Evolutionary conservation across 1,140 invertebrate species (phyloP).

Genomic region (Drosophila funebris): DNA sequence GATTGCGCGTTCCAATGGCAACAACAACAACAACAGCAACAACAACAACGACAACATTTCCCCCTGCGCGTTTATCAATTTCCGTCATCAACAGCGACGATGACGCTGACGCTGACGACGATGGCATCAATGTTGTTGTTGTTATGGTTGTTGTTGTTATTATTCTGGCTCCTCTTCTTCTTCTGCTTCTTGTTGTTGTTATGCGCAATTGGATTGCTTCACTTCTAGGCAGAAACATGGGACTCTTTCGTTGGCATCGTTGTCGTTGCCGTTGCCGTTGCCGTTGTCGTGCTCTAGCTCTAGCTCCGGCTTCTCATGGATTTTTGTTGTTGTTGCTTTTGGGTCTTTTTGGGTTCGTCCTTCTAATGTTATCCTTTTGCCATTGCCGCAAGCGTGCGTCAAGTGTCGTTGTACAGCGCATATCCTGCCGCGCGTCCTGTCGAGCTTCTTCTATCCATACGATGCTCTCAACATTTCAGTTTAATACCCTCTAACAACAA

Average conservation of each 20-base stretch:
- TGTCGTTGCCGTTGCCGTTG: not conserved
- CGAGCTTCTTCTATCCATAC: not conserved
- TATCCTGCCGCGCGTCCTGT: slow-evolving; percentile 33
- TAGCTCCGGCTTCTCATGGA: not conserved
- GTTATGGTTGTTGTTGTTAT: not conserved
- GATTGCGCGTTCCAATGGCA: slow-evolving; percentile 57
- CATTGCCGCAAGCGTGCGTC: slow-evolving; percentile 37
- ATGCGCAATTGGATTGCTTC: slow-evolving; percentile 23
- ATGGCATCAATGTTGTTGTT: slow-evolving; percentile 43
- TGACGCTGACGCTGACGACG: slow-evolving; percentile 13
- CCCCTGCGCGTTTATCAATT: slow-evolving; percentile 80
- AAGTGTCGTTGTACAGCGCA: slow-evolving; percentile 40
- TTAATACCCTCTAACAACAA: slow-evolving; percentile 5
- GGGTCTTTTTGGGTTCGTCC: slow-evolving; percentile 1
- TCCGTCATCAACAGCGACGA: slow-evolving; percentile 68
- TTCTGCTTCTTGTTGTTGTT: slow-evolving; percentile 5
- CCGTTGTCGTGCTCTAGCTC: not conserved
- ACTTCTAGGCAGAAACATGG: slow-evolving; percentile 2
- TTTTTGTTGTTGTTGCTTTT: not conserved
- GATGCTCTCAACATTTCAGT: slow-evolving; percentile 18
- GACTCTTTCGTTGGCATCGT: not conserved
- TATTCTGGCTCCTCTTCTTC: too few species aligned
- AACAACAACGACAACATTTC: slow-evolving; percentile 23
- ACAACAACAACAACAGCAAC: slow-evolving; percentile 3
- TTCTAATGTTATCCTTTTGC: slow-evolving; percentile 36